A percentile compares a stretch with the other conserved stretches of the same genome.
Conservation (phyloP, 2,113 vertebrate species). For the Serinus canaria region DNA sequence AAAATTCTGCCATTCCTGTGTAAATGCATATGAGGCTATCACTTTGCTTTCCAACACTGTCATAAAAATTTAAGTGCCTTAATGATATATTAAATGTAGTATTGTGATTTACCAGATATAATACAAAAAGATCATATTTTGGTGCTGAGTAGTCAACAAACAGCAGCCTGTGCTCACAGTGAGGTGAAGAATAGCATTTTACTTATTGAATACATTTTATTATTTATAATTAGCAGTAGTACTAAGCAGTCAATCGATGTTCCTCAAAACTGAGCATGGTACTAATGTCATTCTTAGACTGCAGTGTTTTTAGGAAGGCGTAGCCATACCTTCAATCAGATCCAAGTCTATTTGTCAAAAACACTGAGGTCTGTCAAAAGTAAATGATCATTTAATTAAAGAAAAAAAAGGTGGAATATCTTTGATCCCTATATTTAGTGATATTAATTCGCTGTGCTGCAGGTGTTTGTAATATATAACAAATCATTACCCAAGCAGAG, state of each 20-base stretch:
- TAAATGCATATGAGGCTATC: not conserved
- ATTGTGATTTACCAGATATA: not conserved
- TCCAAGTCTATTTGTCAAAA: constrained; percentile 68
- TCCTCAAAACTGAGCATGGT: constrained; percentile 47
- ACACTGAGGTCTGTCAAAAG: constrained; percentile 64
- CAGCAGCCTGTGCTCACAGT: not conserved
- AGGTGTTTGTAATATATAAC: constrained; percentile 54
- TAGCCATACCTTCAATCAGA: constrained; percentile 70
- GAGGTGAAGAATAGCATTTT: constrained; percentile 10
- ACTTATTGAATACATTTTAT: constrained; percentile 56
- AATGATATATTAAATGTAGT: not conserved
- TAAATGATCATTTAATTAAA: constrained; percentile 60
- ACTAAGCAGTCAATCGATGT: constrained; percentile 23
- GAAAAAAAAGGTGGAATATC: constrained; percentile 56
- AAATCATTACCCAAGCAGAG: constrained; percentile 48
- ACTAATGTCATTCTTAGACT: constrained; percentile 57
- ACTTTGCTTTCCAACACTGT: not conserved
- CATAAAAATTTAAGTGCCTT: not conserved
- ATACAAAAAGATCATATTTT: constrained; percentile 21
- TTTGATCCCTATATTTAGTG: constrained; percentile 66
- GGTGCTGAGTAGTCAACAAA: constrained; percentile 23
- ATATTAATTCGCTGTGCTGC: constrained; percentile 63
- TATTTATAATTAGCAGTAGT: constrained; percentile 56
- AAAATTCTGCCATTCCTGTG: not conserved
- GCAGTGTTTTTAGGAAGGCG: constrained; percentile 65